Conservation (phyloP, 2,888 invertebrate species). For the Cheilosia vulpina region DNA sequence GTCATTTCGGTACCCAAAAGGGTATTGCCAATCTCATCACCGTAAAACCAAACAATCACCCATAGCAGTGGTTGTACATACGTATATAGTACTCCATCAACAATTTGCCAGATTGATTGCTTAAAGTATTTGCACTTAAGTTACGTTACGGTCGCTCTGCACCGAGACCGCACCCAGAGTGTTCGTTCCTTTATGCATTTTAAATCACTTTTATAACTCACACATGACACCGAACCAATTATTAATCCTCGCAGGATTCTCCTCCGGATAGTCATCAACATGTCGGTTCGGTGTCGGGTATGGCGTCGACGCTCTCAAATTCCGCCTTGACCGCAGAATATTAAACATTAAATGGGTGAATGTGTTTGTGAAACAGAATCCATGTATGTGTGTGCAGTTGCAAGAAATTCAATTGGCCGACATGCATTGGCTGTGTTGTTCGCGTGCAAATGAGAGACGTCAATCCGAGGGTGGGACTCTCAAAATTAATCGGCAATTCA, state of each 20-base stretch:
- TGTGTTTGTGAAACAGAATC: slow-evolving; percentile 17
- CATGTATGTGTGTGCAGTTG: not conserved
- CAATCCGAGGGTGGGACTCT: slow-evolving; percentile 6
- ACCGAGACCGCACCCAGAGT: not conserved
- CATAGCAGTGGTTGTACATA: too few species aligned
- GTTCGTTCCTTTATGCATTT: slow-evolving; percentile 50
- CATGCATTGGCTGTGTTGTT: not conserved
- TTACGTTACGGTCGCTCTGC: not conserved
- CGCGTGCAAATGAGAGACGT: not conserved
- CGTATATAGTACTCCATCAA: not conserved
- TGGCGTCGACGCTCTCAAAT: slow-evolving; percentile 26
- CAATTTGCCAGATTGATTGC: slow-evolving; percentile 49
- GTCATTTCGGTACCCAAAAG: too few species aligned
- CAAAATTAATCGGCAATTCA: slow-evolving; percentile 49
- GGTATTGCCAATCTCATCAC: too few species aligned
- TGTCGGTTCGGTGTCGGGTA: not conserved
- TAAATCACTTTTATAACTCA: slow-evolving; percentile 44
- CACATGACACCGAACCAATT: slow-evolving; percentile 62
- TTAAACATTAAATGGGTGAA: slow-evolving; percentile 37
- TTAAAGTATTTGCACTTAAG: slow-evolving; percentile 28
- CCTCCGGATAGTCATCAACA: slow-evolving; percentile 7
- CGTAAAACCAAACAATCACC: too few species aligned
- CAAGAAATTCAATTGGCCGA: slow-evolving; percentile 48
- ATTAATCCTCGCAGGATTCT: slow-evolving; percentile 43
- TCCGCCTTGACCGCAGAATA: slow-evolving; percentile 65